phyloP scores from a whole-genome alignment of 1,140 invertebrate genomes.

The Dendroctonus valens region DNA sequence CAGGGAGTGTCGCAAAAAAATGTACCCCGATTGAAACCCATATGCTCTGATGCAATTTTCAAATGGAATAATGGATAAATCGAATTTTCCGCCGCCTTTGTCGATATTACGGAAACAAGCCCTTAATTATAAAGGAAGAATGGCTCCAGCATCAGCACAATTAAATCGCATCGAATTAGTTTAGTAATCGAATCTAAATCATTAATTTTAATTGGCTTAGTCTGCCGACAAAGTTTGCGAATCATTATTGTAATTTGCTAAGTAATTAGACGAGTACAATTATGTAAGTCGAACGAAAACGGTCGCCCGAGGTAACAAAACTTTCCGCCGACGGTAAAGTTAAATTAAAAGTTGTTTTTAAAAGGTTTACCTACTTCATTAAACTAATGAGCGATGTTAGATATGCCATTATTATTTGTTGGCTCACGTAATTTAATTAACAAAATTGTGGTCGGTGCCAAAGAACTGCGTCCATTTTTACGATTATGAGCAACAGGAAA shows the following conservation, averaged over 20 bases:
- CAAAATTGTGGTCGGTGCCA: no score
- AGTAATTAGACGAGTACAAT: slow-evolving; percentile 42
- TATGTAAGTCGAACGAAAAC: slow-evolving; percentile 24
- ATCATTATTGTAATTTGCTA: slow-evolving; percentile 41
- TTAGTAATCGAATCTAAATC: slow-evolving; percentile 44
- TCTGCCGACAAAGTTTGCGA: slow-evolving; percentile 40
- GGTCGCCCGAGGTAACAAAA: slow-evolving; percentile 10
- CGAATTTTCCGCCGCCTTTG: no score
- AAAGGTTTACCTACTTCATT: slow-evolving; percentile 23
- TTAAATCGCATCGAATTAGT: slow-evolving; percentile 39
- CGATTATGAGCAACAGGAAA: no score
- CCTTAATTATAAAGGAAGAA: slow-evolving; percentile 23
- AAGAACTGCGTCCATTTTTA: no score
- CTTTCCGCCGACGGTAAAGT: slow-evolving; percentile 20
- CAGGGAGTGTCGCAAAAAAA: no score
- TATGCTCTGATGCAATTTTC: no score
- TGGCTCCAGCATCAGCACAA: slow-evolving; percentile 28
- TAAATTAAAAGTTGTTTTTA: slow-evolving; percentile 24
- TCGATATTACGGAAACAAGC: background rate
- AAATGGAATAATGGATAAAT: no score
- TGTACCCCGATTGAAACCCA: no score
- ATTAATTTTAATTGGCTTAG: slow-evolving; percentile 46
- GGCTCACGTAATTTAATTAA: background rate
- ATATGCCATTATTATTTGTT: slow-evolving; percentile 8
- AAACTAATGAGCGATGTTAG: slow-evolving; percentile 20